Evolutionary conservation across 2,888 invertebrate species (phyloP).

Genomic region (Lasioglossum malachurum): DNA sequence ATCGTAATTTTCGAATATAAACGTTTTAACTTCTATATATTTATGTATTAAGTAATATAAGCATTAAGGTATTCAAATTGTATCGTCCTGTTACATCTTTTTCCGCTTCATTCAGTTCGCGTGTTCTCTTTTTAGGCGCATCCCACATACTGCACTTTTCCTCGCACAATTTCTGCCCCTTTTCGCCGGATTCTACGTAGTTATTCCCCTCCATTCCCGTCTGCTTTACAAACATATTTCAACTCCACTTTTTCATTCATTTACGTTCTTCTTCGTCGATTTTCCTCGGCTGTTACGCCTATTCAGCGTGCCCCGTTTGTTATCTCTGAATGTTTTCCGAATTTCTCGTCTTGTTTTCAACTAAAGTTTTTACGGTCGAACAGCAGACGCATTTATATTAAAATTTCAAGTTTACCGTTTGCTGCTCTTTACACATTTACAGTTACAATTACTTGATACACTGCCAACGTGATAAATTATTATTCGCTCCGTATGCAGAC

Average conservation of each 20-base stretch:
- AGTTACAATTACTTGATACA: neutral
- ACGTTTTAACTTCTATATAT: neutral
- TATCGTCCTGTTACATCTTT: conserved; percentile 22
- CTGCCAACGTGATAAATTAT: neutral
- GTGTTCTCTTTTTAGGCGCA: conserved; percentile 48
- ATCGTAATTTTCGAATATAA: neutral
- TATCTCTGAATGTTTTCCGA: conserved; percentile 26
- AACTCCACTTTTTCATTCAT: conserved; percentile 53
- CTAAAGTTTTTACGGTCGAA: conserved; percentile 80
- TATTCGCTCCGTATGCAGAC: neutral
- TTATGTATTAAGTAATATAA: neutral
- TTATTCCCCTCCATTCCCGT: conserved; percentile 23
- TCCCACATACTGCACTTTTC: conserved; percentile 34
- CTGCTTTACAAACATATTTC: conserved; percentile 45
- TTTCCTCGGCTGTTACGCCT: conserved; percentile 33
- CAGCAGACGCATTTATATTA: conserved; percentile 17
- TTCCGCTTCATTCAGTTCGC: conserved; percentile 43
- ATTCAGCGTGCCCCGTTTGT: conserved; percentile 37
- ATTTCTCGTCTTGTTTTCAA: conserved; percentile 59
- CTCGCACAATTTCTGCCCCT: conserved; percentile 49
- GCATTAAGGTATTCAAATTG: neutral
- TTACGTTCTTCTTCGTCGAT: conserved; percentile 36
- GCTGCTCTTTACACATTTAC: neutral
- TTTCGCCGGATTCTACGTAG: conserved; percentile 35
- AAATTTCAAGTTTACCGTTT: neutral